phyloP scores from a whole-genome alignment of 2,888 invertebrate genomes.

The Drosophila mulleri region DNA sequence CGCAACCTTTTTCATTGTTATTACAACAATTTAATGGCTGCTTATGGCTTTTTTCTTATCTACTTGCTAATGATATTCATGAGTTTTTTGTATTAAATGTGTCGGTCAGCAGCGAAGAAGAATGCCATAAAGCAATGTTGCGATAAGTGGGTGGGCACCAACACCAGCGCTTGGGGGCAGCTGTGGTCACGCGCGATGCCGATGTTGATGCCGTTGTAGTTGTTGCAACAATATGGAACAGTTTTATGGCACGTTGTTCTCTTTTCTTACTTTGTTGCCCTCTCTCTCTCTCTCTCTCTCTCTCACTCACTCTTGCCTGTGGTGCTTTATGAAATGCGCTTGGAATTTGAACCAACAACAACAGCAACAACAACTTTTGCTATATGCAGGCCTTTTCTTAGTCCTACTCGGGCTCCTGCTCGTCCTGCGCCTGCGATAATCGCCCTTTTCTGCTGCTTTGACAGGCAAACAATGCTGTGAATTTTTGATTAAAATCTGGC shows the following conservation, averaged over 20 bases:
- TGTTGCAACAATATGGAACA: constrained; percentile 66
- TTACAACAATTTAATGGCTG: constrained; percentile 51
- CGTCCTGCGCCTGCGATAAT: constrained; percentile 77
- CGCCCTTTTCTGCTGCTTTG: constrained; percentile 70
- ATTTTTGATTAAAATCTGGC: constrained; percentile 82
- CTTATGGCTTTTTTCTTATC: background rate
- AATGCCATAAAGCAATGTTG: constrained; percentile 51
- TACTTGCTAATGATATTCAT: constrained; percentile 71
- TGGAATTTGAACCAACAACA: constrained; percentile 74
- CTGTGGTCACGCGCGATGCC: constrained; percentile 70
- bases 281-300: background rate
- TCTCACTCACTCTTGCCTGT: constrained; percentile 44
- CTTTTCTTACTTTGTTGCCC: constrained; percentile 37
- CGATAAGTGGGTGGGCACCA: constrained; percentile 62
- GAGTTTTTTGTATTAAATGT: constrained; percentile 62
- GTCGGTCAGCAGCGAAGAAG: constrained; percentile 44
- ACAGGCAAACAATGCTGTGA: constrained; percentile 83
- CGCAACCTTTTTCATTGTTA: constrained; percentile 40
- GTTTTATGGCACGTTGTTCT: constrained; percentile 57
- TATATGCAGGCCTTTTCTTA: constrained; percentile 55
- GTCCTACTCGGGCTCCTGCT: constrained; percentile 46
- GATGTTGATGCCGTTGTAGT: constrained; percentile 29
- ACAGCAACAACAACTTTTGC: constrained; percentile 37
- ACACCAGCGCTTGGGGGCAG: constrained; percentile 52
- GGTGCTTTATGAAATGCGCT: constrained; percentile 78